Evolutionary conservation across 1,140 invertebrate genomes (phyloP).

Genomic region (Amphibalanus amphitrite): DNA sequence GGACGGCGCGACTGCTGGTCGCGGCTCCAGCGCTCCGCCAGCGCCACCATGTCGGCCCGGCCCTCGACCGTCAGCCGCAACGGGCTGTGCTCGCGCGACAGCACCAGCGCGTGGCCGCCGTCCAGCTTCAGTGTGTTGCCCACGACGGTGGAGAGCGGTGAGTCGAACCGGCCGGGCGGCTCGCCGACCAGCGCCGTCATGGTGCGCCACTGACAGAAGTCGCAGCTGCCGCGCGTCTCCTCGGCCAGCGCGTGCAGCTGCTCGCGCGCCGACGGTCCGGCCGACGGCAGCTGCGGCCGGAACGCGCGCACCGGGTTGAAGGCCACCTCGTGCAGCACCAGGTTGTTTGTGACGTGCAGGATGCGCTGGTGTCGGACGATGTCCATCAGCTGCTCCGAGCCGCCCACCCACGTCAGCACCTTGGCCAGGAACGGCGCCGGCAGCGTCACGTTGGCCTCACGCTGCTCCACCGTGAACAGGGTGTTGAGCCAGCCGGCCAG

Average conservation of each 20-base stretch:
- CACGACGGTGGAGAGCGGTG: constrained; percentile 15
- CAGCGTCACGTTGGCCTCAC: no score
- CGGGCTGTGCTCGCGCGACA: constrained; percentile 28
- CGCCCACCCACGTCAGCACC: no score
- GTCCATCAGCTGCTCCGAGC: no score
- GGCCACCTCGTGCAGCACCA: constrained; percentile 25
- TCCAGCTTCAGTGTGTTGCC: constrained; percentile 34
- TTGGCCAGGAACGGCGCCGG: no score
- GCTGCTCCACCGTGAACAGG: no score
- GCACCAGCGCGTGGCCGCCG: constrained; percentile 29
- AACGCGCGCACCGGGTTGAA: constrained; percentile 28
- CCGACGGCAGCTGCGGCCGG: constrained; percentile 19
- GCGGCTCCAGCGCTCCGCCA: background rate
- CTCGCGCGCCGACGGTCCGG: background rate
- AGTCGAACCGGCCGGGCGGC: constrained; percentile 9
- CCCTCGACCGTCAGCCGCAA: constrained; percentile 15
- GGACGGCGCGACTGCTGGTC: background rate
- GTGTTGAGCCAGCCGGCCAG: no score
- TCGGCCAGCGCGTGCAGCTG: constrained; percentile 7
- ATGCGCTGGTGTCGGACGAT: constrained; percentile 18
- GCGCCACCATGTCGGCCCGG: constrained; percentile 16
- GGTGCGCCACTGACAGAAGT: constrained; percentile 8
- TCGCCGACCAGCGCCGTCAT: constrained; percentile 10
- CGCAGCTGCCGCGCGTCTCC: constrained; percentile 3
- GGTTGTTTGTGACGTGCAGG: constrained; percentile 24